These are phyloP conservation scores for Sepiola atlantica DNA, from an alignment of 2,888 invertebrate species.

Conservation along the genomic window DNA sequence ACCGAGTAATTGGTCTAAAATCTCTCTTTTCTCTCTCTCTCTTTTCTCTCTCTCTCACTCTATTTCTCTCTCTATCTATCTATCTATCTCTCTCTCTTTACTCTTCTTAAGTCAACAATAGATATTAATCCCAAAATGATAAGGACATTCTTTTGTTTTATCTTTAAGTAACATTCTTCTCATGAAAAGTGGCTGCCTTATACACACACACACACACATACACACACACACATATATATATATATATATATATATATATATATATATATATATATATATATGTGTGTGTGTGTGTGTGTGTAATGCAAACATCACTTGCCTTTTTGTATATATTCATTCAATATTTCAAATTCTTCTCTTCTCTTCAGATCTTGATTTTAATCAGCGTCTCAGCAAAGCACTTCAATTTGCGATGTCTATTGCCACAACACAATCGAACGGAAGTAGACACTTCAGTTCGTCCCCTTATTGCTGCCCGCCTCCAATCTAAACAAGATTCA, in stretches of 20 bases:
- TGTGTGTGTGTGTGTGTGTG: not conserved
- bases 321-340: not conserved
- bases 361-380: not conserved
- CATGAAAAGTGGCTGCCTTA: no score
- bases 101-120: no score
- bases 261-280: not conserved
- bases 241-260: not conserved
- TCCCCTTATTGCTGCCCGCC: not conserved
- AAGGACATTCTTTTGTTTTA: no score
- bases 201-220: not conserved
- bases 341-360: not conserved
- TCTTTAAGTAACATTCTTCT: no score
- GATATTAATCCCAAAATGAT: no score
- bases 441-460: not conserved
- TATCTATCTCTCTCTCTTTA: no score
- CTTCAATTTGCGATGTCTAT: not conserved
- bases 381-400: not conserved
- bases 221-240: not conserved
- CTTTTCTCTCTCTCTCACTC: no score
- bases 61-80: no score
- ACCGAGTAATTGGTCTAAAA: no score
- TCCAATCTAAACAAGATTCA: not conserved
- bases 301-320: not conserved
- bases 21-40: no score
- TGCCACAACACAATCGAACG: not conserved